Evolutionary conservation across 2,888 invertebrate species (phyloP), one percentile per base, ranked within the genome.

Genomic region (Ormyrus thymus): DNA sequence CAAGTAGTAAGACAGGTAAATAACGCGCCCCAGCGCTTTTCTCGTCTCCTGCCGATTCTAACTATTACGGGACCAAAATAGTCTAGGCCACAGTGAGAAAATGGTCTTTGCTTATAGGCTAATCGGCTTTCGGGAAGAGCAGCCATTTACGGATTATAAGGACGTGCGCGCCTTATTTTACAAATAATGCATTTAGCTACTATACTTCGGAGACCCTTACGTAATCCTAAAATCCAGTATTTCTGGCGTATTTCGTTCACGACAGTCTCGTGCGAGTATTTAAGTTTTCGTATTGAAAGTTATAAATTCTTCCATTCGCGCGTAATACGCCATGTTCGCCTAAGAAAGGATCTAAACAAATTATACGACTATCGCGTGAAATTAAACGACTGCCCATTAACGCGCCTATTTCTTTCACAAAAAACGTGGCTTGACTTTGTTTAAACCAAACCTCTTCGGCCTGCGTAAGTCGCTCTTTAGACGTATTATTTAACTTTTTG

Each of bases 381-480:
- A 74, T 11, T 8, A 6, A 0, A 1, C 45, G 53, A 0, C 4
- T 15, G 0, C 10, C 1, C 43, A 58, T 50, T 61, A 74, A 29
- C 3, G 29, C 29, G 10, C 5, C 7, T 58, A 66, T 43, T n/a
- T 74, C 59, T 48, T 55, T 65, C 1, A 29, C 29, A 55, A 73
- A 58, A 8, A 65, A 45, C 8, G 2, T 9, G 5, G 1, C 7
- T 64, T 73, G 73, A 56, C 15, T 58, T 8, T 10, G 7, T 65
- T 65, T 64, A 7, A 73, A 8, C 13, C 64, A 65, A 9, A 64
- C 7, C 29, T 46, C 55, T 73, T 73, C 59, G 3, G 29, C 50
- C 13, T 4, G 4, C 43, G 10, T 11, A 13, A 5, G 6, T 9
- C 10, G 10, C 48, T 56, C 59, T 59, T 9, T 10, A 10, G 9